phyloP scores from a whole-genome alignment of 2,888 invertebrate species.

The Phalera bucephala region DNA sequence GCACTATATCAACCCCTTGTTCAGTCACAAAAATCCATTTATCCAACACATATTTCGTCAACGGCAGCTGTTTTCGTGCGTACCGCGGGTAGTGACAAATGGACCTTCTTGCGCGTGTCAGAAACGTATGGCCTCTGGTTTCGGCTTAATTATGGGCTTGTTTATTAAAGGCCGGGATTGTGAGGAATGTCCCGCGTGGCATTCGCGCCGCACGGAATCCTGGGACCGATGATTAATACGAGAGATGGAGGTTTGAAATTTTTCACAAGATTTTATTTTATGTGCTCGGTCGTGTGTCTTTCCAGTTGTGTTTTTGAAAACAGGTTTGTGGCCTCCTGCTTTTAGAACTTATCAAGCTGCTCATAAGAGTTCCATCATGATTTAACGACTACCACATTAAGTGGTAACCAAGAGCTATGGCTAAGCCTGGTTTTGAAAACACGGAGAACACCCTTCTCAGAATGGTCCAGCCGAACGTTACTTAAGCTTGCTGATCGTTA shows the following conservation, averaged over 20 bases:
- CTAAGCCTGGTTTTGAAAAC: too few species aligned
- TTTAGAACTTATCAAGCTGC: too few species aligned
- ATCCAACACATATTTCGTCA: background rate
- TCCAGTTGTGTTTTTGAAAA: too few species aligned
- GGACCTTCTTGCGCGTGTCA: slow-evolving; percentile 7
- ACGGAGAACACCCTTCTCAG: too few species aligned
- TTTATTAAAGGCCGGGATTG: slow-evolving; percentile 8
- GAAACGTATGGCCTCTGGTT: slow-evolving; percentile 8
- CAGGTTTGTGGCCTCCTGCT: too few species aligned
- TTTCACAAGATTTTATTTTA: too few species aligned
- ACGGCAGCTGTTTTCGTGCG: background rate
- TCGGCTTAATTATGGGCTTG: slow-evolving; percentile 10
- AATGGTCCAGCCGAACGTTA: too few species aligned
- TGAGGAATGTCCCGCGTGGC: slow-evolving; percentile 1
- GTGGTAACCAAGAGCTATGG: too few species aligned
- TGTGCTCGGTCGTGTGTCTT: too few species aligned
- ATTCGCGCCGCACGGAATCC: background rate
- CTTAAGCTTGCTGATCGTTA: too few species aligned
- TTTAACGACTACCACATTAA: too few species aligned
- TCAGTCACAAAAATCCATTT: background rate
- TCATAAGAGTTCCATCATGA: too few species aligned
- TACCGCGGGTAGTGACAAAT: slow-evolving; percentile 6
- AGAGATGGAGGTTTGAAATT: background rate
- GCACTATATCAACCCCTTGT: background rate
- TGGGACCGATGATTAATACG: background rate